Conservation (phyloP, 2,113 vertebrate genomes). For the Nothocercus nigrocapillus region DNA sequence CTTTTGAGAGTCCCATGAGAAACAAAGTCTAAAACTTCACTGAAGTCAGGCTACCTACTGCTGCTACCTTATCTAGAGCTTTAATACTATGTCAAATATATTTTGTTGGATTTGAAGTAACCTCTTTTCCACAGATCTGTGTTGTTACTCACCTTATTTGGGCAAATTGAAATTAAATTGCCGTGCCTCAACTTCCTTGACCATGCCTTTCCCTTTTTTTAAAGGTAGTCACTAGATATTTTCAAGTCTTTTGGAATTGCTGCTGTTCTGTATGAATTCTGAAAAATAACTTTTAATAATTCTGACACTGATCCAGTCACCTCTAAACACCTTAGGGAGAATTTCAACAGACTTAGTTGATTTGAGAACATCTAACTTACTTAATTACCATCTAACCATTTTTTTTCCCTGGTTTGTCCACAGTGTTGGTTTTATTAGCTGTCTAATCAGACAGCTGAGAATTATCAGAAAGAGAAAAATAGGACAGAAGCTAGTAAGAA, state of each 20-base stretch:
- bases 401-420: background rate
- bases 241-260: background rate
- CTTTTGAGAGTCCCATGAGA: background rate
- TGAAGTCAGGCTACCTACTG: background rate
- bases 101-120: background rate
- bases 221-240: background rate
- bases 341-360: background rate
- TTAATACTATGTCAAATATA: background rate
- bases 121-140: background rate
- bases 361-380: background rate
- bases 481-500: background rate
- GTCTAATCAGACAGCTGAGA: background rate
- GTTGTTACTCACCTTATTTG: background rate
- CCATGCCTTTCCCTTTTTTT: background rate
- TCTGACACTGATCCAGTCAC: background rate
- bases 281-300: background rate
- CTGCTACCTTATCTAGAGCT: background rate
- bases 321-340: background rate
- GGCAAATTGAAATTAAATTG: background rate
- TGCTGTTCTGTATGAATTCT: background rate
- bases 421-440: background rate
- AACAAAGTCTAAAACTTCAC: background rate
- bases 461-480: background rate
- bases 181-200: background rate
- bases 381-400: background rate